A percentile compares a stretch with the other conserved stretches of the same genome.
phyloP scores from a whole-genome alignment of 2,113 vertebrate species.

The Oenanthe oenanthe region DNA sequence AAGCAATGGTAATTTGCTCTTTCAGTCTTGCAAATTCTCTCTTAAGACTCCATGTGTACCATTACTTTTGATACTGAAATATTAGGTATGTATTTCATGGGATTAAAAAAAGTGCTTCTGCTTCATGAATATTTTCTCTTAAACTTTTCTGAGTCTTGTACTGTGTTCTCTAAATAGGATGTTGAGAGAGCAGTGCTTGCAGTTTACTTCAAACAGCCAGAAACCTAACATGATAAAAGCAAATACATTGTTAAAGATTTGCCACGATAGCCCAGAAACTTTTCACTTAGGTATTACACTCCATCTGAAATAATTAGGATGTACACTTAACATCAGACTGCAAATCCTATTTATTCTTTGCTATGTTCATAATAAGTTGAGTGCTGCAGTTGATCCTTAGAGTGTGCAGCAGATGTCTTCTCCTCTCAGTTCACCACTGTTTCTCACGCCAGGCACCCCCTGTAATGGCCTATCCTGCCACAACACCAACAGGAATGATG shows the following conservation, averaged over 20 bases:
- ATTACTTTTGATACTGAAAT: neutral
- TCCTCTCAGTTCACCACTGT: conserved; percentile 32
- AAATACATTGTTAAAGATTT: neutral
- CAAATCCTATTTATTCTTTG: conserved; percentile 10
- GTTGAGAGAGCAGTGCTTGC: neutral
- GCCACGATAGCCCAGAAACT: neutral
- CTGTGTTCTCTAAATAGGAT: neutral
- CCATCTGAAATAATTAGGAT: neutral
- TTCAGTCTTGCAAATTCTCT: neutral
- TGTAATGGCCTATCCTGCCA: conserved; percentile 94
- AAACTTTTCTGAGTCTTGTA: neutral
- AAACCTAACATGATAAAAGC: neutral
- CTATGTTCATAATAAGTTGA: conserved; percentile 33
- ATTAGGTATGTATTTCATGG: neutral
- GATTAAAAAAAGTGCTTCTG: neutral
- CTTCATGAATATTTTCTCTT: neutral
- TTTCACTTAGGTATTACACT: neutral
- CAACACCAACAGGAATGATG: conserved; percentile 94
- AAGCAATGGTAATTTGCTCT: neutral
- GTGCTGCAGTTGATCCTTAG: conserved; percentile 6
- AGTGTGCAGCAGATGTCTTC: neutral
- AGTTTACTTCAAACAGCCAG: neutral
- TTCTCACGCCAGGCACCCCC: conserved; percentile 85
- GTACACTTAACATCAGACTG: neutral
- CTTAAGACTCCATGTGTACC: neutral